Evolutionary conservation across 2,113 vertebrate species (phyloP).

Genomic region (Crotophaga sulcirostris): DNA sequence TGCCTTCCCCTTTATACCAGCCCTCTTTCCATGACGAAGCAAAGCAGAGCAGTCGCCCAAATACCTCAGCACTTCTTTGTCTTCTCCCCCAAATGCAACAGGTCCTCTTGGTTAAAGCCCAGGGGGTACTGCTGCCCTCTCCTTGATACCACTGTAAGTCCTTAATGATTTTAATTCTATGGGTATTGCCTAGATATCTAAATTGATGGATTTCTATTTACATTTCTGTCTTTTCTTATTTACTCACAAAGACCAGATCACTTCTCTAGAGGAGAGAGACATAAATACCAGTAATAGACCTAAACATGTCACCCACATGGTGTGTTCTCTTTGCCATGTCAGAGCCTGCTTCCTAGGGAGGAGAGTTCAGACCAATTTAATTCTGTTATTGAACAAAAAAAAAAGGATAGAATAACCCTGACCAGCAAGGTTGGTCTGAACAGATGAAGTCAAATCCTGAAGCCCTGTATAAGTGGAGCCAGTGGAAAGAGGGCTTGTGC

Average conservation of each 20-base stretch:
- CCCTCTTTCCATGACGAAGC: not conserved
- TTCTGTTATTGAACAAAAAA: not conserved
- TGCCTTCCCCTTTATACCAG: not conserved
- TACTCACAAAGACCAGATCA: not conserved
- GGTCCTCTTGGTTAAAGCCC: not conserved
- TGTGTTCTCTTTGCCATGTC: not conserved
- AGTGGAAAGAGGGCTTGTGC: not conserved
- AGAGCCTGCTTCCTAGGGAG: not conserved
- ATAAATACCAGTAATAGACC: not conserved
- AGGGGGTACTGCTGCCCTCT: not conserved
- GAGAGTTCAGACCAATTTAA: not conserved
- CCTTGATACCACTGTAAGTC: not conserved
- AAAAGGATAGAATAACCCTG: not conserved
- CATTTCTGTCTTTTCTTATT: not conserved
- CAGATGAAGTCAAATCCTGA: not conserved
- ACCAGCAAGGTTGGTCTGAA: not conserved
- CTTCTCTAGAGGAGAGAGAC: not conserved
- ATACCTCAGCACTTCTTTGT: not conserved
- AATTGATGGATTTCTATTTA: not conserved
- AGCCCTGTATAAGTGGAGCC: not conserved
- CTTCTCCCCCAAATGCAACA: not conserved
- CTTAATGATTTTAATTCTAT: not conserved
- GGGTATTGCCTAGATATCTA: not conserved
- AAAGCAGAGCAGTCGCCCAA: not conserved
- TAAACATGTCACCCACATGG: accelerated